Conservation (phyloP, 2,113 vertebrate species). For the Pteropus alecto region DNA sequence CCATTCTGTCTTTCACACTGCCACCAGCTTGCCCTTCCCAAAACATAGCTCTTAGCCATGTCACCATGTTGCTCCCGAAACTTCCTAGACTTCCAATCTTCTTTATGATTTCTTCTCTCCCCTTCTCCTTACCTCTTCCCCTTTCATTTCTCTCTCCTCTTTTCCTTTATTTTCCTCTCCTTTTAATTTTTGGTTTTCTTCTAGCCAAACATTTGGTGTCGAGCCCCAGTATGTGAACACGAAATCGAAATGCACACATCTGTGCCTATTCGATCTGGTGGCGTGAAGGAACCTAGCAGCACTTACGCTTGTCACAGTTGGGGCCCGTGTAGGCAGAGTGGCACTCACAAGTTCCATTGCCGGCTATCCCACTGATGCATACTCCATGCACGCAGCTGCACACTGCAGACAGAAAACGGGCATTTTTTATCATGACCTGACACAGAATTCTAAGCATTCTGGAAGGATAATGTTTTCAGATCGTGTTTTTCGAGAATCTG, state of each 20-base stretch:
- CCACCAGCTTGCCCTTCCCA: not conserved
- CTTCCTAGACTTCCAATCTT: not conserved
- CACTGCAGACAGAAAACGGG: conserved; percentile 74
- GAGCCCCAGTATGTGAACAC: not conserved
- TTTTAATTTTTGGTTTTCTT: not conserved
- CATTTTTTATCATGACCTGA: accelerated
- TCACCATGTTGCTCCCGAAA: not conserved
- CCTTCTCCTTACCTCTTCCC: not conserved
- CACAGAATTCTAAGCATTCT: not conserved
- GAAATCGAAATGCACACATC: not conserved
- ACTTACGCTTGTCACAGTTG: conserved; percentile 90
- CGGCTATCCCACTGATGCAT: conserved; percentile 86
- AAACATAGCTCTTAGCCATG: not conserved
- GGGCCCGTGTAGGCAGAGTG: conserved; percentile 90
- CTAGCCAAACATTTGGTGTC: not conserved
- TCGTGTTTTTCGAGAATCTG: not conserved
- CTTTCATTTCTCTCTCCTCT: too few relatives aligned
- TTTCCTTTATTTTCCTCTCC: not conserved
- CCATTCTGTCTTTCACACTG: accelerated
- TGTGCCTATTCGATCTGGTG: accelerated
- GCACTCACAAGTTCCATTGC: conserved; percentile 89
- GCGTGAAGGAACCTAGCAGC: accelerated
- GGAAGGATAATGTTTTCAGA: not conserved
- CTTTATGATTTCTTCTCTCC: not conserved
- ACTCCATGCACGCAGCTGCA: conserved; percentile 92